Conservation (phyloP, 92 coral and sea anemone species). For the Virgularia gustaviana region DNA sequence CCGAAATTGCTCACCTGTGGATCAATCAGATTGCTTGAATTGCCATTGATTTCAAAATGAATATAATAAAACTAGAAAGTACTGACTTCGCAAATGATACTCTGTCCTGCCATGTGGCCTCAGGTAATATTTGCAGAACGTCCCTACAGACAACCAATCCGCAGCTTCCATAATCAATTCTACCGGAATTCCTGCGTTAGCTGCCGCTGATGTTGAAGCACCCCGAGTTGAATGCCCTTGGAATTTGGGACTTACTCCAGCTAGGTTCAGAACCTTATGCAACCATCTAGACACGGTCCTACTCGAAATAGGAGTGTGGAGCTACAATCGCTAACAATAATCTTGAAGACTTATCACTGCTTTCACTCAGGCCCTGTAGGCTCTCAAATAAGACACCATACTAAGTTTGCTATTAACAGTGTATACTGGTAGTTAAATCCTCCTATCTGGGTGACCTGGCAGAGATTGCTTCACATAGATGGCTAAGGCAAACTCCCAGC, state of each 20-base stretch:
- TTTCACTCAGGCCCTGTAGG: conserved; percentile 22
- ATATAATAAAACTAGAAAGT: no score
- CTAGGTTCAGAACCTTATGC: conserved; percentile 29
- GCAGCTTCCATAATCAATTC: no score
- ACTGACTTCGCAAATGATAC: background rate
- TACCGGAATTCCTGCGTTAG: no score
- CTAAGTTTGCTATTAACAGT: conserved; percentile 25
- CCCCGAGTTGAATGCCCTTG: conserved; percentile 52
- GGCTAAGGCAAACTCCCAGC: conserved; percentile 34
- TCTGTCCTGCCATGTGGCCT: background rate
- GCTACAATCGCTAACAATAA: conserved; percentile 24
- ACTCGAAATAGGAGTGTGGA: conserved; percentile 40
- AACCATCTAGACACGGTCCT: conserved; percentile 50
- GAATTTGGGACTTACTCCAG: conserved; percentile 31
- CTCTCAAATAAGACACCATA: conserved; percentile 27
- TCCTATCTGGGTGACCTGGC: conserved; percentile 35
- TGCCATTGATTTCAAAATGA: no score
- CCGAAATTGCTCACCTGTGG: no score
- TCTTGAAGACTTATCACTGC: conserved; percentile 12
- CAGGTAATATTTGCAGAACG: no score
- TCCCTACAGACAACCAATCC: no score
- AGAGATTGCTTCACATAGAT: conserved; percentile 15
- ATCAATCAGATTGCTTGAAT: no score
- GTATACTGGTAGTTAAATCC: conserved; percentile 25
- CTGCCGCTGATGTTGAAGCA: no score